Evolutionary conservation across 2,797 vertebrate genomes (phyloP), one percentile per base, ranked within the genome.

Genomic region (Diglossa cyanea): DNA sequence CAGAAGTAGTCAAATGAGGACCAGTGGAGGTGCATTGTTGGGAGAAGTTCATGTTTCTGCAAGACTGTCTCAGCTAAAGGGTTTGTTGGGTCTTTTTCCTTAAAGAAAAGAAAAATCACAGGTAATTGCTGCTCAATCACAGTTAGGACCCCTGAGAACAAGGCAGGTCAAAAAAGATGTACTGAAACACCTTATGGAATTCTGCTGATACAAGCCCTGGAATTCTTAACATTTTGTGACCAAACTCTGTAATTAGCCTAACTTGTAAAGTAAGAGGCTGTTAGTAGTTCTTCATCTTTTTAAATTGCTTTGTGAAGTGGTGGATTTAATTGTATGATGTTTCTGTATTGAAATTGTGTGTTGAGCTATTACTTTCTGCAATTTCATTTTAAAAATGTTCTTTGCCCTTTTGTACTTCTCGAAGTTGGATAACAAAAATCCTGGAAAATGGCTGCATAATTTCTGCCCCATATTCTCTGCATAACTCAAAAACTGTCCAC

Each of bases 51-150:
- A 35, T 63, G 13, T 16, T 61, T 94, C 61, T 79, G 17, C 9
- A 33, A 78, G 58, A 39, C 37, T 25, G 17, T 45, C 19, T 72
- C 23, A 82, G 45, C 37, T 61, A 2, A 2, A 72, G 18, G 15
- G 4, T 45, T 71, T 17, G 3, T 39, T 33, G 3, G 1, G 2
- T 8, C 37, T 6, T 10, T 55, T 37, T 2, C 3, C 11, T 45
- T 39, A 17, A 79, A 62, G 33, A 30, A 35, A 65, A 54, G 26
- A 57, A n/a, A 30, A 7, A 40, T 37, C 35, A 20, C 13, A 61
- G 12, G 17, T 51, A 37, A 13, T 55, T 30, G 7, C 31, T 63
- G 23, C 18, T 78, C 30, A 72, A 0, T 35, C 50, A 48, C 23
- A 65, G 15, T 77, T 74, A 47, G 44, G 18, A 60, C 10, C 21